Evolutionary conservation across 2,797 vertebrate genomes (phyloP), one percentile per base, ranked within the genome.

Genomic region (Falco columbarius): DNA sequence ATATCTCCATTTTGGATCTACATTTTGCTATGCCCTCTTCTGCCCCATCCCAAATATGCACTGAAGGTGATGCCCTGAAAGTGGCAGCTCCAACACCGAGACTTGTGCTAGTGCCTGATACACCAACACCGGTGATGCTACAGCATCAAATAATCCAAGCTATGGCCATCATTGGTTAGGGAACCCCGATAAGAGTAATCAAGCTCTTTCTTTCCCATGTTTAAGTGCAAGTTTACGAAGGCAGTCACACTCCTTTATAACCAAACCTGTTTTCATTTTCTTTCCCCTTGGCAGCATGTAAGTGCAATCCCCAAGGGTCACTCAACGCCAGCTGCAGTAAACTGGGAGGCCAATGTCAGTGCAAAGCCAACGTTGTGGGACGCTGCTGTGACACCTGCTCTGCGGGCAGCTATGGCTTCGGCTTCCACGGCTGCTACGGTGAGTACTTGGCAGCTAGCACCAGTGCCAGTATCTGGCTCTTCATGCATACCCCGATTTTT

Each of bases 301-400:
- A 96, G 59, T 99, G 99, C 97, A 98, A 99, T 73, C 66, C 74
- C 2, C 76, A 97, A 54, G 99, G 99, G 11, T 98, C 99, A 0
- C 55, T 98, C 6, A 97, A 98, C 7, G 29, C 92, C 30, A 97
- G 32, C 83, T 99, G 99, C 86, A 98, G 97, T 94, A 98, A 96
- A 72, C 96, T 99, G 65, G 99, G 98, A 3, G 99, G 99, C 8
- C 94, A 98, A 81, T 99, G 99, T 96, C 97, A 98, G 32, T 99
- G 99, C 97, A 99, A 99, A 96, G 96, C 97, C 54, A 98, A 98
- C 0, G 98, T 99, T 5, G 95, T 98, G 46, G 99, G 99, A 22
- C 98, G 98, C 65, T 98, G 98, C 97, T 99, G 99, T 75, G 98
- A 99, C 81, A 97, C 97, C 44, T 99, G 99, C 71, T 98, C 98